Evolutionary conservation across 2,797 vertebrate species (phyloP), one percentile per base, ranked within the genome.

Genomic region (Lycodopsis pacificus): DNA sequence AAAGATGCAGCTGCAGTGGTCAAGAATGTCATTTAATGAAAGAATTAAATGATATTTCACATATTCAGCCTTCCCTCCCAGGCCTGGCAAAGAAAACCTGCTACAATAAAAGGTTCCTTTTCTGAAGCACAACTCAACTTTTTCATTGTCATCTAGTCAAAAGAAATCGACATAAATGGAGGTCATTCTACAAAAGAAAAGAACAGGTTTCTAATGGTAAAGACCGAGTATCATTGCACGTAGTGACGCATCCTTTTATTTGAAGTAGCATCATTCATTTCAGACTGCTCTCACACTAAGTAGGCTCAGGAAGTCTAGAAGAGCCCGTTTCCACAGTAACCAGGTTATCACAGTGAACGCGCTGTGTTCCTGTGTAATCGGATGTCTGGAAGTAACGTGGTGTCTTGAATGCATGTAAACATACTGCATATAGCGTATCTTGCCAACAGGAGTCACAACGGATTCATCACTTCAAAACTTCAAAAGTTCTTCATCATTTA

Each of bases 381-480:
- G 14, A 17, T 46, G 17, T 51, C 15, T 38, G 14, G 2, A 42
- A 20, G 12, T 64, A 38, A 48, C 49, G 9, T 25, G 9, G 19
- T 17, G 25, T 66, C 27, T 51, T 38, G 2, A 69, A 30, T 70
- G 13, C 42, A 64, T 68, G 19, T 25, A 6, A 80, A 61, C 25
- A 27, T 4, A 17, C 17, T n/a, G 20, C 17, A 27, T 7, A 32
- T 17, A 20, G 17, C 63, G 13, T 42, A 11, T 62, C 57, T 14
- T 22, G 8, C 51, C 20, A 30, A 15, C 36, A 19, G 4, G 5
- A 22, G 36, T 64, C n/a, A 58, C 20, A 67, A 69, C n/a, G 40
- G 30, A 70, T 56, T 49, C 11, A 53, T 64, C 62, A 38, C 30
- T 56, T 62, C 46, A 40, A 19, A 67, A 22, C 51, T 25, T 53